phyloP scores from a whole-genome alignment of 2,797 vertebrate species.

The Neostethus bicornis region DNA sequence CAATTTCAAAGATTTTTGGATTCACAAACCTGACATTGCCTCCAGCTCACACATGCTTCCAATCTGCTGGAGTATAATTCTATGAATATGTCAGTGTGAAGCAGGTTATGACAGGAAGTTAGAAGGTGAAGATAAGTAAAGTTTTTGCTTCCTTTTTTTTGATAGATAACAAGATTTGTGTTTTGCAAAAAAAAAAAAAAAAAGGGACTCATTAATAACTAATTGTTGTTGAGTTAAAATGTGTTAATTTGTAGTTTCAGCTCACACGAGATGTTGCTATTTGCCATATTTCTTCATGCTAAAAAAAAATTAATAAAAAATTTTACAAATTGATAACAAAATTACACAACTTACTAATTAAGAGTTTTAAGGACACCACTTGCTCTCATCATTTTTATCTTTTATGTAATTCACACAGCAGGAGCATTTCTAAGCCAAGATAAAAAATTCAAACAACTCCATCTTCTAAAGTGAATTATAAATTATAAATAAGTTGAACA shows the following conservation, averaged over 20 bases:
- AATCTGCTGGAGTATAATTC: slow-evolving; percentile 31
- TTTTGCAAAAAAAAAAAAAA: too few species aligned
- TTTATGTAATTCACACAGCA: too few species aligned
- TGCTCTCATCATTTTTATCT: too few species aligned
- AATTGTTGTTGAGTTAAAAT: background rate
- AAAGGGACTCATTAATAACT: too few species aligned
- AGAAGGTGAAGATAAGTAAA: background rate
- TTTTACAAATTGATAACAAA: background rate
- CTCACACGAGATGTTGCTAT: slow-evolving; percentile 1
- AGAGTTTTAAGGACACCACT: too few species aligned
- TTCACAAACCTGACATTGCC: background rate
- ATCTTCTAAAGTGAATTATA: too few species aligned
- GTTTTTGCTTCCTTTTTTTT: too few species aligned
- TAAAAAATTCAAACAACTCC: too few species aligned
- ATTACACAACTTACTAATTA: too few species aligned
- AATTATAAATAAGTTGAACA: too few species aligned
- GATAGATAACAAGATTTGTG: too few species aligned
- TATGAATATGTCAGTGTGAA: slow-evolving; percentile 37
- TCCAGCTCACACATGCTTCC: slow-evolving; percentile 25
- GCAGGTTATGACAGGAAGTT: background rate
- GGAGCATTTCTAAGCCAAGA: too few species aligned
- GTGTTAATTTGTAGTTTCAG: slow-evolving; percentile 12
- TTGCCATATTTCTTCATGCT: background rate
- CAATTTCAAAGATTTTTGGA: background rate
- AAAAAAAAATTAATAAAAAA: background rate